Conservation (phyloP, 2,888 invertebrate genomes). For the Chloroclysta siterata region DNA sequence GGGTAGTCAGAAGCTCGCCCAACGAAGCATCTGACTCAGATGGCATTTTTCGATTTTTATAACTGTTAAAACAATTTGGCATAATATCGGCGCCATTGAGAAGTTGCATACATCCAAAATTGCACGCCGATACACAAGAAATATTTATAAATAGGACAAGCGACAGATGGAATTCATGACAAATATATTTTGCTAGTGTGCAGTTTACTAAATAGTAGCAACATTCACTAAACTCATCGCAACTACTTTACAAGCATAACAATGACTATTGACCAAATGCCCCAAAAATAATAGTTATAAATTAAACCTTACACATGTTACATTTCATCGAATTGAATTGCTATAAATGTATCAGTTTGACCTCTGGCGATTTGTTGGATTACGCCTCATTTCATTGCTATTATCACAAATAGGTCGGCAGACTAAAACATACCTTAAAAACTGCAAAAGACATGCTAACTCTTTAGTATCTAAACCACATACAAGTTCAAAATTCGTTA, state of each 20-base stretch:
- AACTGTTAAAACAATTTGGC: neutral
- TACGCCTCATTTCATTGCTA: conserved; percentile 19
- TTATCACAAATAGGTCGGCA: conserved; percentile 25
- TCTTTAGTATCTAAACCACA: conserved; percentile 40
- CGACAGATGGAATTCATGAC: conserved; percentile 51
- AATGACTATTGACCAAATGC: conserved; percentile 57
- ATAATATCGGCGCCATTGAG: neutral
- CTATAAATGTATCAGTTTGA: conserved; percentile 3
- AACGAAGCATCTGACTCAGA: too few species aligned
- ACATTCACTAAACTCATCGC: conserved; percentile 62
- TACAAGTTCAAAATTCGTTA: conserved; percentile 29
- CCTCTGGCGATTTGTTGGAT: conserved; percentile 9
- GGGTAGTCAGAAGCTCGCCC: too few species aligned
- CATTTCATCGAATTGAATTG: conserved; percentile 2
- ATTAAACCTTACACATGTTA: conserved; percentile 12
- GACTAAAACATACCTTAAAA: conserved; percentile 44
- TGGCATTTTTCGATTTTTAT: too few species aligned
- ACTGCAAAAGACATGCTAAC: conserved; percentile 55
- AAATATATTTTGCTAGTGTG: conserved; percentile 50
- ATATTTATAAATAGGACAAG: conserved; percentile 9
- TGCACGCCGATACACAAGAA: neutral
- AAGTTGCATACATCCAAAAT: neutral
- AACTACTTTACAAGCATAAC: conserved; percentile 58
- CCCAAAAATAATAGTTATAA: conserved; percentile 45
- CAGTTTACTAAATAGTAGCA: conserved; percentile 55